phyloP scores from a whole-genome alignment of 2,797 vertebrate genomes.

The Phoeniculus purpureus region DNA sequence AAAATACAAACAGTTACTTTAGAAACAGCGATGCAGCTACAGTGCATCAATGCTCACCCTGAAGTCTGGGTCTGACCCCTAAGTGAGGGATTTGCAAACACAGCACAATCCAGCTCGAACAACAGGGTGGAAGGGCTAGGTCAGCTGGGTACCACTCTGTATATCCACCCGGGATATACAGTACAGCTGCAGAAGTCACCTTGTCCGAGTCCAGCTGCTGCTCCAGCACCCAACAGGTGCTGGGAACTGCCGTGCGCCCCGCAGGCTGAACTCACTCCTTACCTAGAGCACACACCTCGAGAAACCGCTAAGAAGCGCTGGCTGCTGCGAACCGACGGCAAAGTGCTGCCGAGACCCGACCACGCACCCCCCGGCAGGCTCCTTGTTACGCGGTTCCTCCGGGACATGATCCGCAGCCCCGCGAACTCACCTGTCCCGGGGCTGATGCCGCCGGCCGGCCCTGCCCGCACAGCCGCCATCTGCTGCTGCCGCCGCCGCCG shows the following conservation, averaged over 20 bases:
- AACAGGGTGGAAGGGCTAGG: background rate
- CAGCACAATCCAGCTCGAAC: background rate
- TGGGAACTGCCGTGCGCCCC: background rate
- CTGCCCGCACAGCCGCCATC: too few relatives aligned
- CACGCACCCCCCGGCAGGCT: too few relatives aligned
- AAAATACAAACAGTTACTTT: background rate
- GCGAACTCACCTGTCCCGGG: too few relatives aligned
- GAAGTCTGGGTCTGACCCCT: background rate
- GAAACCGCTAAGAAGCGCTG: background rate
- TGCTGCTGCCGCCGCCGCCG: too few relatives aligned
- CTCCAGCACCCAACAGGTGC: background rate
- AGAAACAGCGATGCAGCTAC: background rate
- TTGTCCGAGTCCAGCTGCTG: background rate
- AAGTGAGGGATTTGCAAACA: background rate
- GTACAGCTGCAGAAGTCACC: background rate
- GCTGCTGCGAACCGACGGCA: background rate
- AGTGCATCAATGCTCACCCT: background rate
- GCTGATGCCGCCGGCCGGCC: too few relatives aligned
- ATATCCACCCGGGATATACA: background rate
- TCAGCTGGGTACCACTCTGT: background rate
- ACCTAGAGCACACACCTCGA: background rate
- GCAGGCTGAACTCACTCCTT: background rate
- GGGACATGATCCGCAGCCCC: too few relatives aligned
- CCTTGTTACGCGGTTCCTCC: too few relatives aligned
- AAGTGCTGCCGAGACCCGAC: too few relatives aligned